Conservation (phyloP, 2,888 invertebrate species). For the Heliconius sara region DNA sequence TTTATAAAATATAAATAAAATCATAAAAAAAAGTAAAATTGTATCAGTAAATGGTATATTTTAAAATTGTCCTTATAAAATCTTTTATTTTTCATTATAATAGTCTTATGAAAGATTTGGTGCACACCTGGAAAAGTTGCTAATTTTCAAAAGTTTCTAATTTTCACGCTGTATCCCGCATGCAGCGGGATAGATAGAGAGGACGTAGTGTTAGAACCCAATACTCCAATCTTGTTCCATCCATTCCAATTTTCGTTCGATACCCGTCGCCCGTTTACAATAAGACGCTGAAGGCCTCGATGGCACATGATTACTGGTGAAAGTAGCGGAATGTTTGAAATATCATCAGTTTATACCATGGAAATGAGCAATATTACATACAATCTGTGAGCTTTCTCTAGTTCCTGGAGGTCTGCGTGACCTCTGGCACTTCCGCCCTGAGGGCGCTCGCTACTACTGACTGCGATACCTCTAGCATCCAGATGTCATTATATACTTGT, state of each 20-base stretch:
- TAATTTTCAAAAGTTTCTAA: no score
- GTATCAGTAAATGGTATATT: not conserved
- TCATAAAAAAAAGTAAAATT: not conserved
- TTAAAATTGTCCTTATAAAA: no score
- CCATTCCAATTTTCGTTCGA: fast-evolving
- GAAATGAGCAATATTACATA: conserved; percentile 1
- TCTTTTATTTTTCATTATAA: no score
- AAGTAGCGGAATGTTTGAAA: not conserved
- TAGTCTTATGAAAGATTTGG: no score
- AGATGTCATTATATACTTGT: not conserved
- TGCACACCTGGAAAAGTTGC: no score
- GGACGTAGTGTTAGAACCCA: no score
- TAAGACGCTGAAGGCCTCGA: not conserved
- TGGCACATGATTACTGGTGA: not conserved
- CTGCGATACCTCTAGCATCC: not conserved
- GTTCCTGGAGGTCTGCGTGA: not conserved
- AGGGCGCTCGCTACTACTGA: not conserved
- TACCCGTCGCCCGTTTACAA: no score
- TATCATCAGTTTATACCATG: not conserved
- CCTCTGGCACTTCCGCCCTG: conserved; percentile 8
- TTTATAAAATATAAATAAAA: not conserved
- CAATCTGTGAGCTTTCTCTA: not conserved
- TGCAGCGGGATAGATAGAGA: no score
- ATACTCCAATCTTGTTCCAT: no score
- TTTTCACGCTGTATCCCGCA: no score